Evolutionary conservation across 1,140 invertebrate species (phyloP).

Genomic region (Diorhabda carinulata): DNA sequence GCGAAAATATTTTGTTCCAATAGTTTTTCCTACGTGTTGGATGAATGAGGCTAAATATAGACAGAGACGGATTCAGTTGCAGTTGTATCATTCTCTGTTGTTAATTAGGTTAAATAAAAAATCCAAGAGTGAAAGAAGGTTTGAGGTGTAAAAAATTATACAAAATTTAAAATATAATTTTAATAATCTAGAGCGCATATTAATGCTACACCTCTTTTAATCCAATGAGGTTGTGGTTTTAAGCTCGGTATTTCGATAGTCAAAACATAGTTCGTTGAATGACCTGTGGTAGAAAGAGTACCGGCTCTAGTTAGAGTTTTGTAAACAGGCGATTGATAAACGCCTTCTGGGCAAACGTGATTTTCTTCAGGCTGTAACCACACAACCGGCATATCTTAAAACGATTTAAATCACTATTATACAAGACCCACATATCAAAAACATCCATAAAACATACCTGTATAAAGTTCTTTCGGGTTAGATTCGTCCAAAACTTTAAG

Average conservation of each 20-base stretch:
- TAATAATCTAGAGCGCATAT: conserved; percentile 74
- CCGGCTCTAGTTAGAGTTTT: conserved; percentile 67
- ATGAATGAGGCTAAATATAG: too few relatives aligned
- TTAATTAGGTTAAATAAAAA: too few relatives aligned
- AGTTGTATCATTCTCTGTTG: too few relatives aligned
- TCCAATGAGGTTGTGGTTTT: conserved; percentile 66
- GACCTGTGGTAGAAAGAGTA: conserved; percentile 71
- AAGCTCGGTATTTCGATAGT: conserved; percentile 63
- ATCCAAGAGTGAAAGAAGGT: not conserved
- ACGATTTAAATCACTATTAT: conserved; percentile 6
- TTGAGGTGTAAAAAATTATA: not conserved
- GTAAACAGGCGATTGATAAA: conserved; percentile 72
- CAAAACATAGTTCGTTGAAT: conserved; percentile 78
- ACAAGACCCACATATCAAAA: too few relatives aligned
- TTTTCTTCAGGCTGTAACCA: conserved; percentile 58
- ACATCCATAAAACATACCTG: conserved; percentile 46
- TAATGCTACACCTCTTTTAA: conserved; percentile 71
- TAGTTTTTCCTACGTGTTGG: too few relatives aligned
- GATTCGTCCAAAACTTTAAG: conserved; percentile 56
- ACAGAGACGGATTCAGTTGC: too few relatives aligned
- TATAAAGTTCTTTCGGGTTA: conserved; percentile 60
- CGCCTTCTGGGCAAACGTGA: conserved; percentile 46
- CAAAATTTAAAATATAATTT: conserved; percentile 19
- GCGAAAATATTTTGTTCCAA: too few relatives aligned
- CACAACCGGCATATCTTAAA: conserved; percentile 60